phyloP scores from a whole-genome alignment of 2,888 invertebrate genomes.

The Ochropleura leucogaster region DNA sequence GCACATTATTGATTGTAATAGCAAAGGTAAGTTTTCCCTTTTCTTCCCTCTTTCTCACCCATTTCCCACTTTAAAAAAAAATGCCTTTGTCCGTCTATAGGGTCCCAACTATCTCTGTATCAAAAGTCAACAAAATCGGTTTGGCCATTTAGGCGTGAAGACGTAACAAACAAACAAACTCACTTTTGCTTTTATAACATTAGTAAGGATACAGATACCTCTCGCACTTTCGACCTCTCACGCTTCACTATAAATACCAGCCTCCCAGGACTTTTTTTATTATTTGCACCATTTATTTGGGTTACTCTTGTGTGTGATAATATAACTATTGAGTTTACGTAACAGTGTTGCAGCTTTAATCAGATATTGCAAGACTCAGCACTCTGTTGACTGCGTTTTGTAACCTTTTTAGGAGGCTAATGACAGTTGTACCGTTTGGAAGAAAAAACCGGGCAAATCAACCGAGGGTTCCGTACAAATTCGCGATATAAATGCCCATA shows the following conservation, averaged over 20 bases:
- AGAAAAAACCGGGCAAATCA: not conserved
- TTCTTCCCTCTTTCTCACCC: too few species aligned
- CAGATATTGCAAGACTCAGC: slow-evolving; percentile 53
- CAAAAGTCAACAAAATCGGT: too few species aligned
- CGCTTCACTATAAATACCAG: slow-evolving; percentile 4
- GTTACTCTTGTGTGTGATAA: slow-evolving; percentile 51
- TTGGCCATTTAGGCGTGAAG: too few species aligned
- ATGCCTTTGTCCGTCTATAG: too few species aligned
- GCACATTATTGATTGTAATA: too few species aligned
- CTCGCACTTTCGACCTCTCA: slow-evolving; percentile 17
- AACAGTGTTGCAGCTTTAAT: slow-evolving; percentile 53
- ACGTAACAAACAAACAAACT: too few species aligned
- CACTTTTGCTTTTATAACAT: too few species aligned
- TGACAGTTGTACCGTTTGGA: slow-evolving; percentile 44
- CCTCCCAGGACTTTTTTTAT: slow-evolving; percentile 29
- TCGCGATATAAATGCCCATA: too few species aligned
- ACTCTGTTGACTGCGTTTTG: slow-evolving; percentile 45
- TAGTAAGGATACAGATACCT: slow-evolving; percentile 38
- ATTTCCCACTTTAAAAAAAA: too few species aligned
- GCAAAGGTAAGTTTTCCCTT: too few species aligned
- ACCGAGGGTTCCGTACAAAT: too few species aligned
- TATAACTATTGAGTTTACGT: slow-evolving; percentile 50
- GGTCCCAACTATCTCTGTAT: too few species aligned
- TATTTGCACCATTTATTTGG: slow-evolving; percentile 51
- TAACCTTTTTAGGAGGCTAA: slow-evolving; percentile 50